Percentiles rank a stretch among this genome's conserved stretches.
Evolutionary conservation across 2,888 invertebrate genomes (phyloP).

Genomic region (Diarsia mendica): DNA sequence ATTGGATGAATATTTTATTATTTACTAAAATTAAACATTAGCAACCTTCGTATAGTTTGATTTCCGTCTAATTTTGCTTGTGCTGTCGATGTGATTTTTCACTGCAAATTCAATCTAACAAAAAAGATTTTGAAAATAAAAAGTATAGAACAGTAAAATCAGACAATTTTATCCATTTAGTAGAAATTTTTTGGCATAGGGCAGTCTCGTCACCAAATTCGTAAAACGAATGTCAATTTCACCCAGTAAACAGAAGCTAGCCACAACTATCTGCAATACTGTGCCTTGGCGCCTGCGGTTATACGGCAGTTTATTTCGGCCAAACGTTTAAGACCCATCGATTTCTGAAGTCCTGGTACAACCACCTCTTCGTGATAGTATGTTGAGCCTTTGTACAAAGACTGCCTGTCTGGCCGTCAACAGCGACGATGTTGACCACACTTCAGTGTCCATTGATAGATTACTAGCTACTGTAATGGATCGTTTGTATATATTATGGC

Average conservation of each 20-base stretch:
- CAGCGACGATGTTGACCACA: slow-evolving; percentile 48
- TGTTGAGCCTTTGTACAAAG: slow-evolving; percentile 35
- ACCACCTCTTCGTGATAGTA: background rate
- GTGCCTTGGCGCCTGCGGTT: background rate
- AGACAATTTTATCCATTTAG: background rate
- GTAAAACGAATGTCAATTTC: background rate
- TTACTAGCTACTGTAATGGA: slow-evolving; percentile 47
- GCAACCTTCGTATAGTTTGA: background rate
- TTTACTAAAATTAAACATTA: no score
- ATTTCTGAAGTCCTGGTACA: slow-evolving; percentile 37
- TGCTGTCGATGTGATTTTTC: background rate
- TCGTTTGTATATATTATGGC: slow-evolving; percentile 32
- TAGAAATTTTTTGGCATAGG: background rate
- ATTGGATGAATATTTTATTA: no score
- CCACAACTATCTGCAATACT: background rate
- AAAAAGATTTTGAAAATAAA: background rate
- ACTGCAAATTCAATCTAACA: background rate
- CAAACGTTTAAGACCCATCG: background rate
- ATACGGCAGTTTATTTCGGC: background rate
- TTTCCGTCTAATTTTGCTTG: background rate
- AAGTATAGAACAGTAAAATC: background rate
- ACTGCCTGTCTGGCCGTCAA: slow-evolving; percentile 7
- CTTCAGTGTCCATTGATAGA: slow-evolving; percentile 50
- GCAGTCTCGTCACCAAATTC: background rate
- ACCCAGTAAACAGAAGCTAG: background rate